Conservation (phyloP, 92 coral and sea anemone genomes). For the Porites cylindrica region DNA sequence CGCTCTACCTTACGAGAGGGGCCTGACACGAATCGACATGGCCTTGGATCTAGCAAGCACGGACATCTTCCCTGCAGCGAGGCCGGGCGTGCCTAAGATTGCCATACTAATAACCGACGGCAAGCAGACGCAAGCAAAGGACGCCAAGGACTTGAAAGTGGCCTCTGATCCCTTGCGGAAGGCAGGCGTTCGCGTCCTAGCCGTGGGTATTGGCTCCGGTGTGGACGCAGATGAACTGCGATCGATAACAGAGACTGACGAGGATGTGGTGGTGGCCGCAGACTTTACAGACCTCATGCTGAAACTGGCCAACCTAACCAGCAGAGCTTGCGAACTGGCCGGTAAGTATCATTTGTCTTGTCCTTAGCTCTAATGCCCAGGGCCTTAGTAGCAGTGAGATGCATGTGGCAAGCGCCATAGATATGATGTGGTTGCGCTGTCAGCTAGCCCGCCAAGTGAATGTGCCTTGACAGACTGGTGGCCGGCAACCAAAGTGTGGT, state of each 20-base stretch:
- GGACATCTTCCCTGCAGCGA: constrained; percentile 36
- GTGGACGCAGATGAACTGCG: constrained; percentile 43
- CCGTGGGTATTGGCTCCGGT: constrained; percentile 47
- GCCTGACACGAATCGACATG: constrained; percentile 38
- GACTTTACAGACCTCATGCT: not conserved
- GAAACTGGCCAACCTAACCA: not conserved
- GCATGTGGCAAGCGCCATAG: no score
- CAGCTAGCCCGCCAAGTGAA: no score
- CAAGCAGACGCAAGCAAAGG: constrained; percentile 8
- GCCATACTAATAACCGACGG: constrained; percentile 50
- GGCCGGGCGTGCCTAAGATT: constrained; percentile 39
- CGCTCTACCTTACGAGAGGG: constrained; percentile 29
- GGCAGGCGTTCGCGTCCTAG: constrained; percentile 38
- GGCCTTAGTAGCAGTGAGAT: no score
- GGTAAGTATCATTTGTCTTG: not conserved
- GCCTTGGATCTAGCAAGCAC: constrained; percentile 22
- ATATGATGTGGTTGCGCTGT: no score
- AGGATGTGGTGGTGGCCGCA: not conserved
- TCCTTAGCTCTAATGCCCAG: no score
- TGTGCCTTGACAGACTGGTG: no score
- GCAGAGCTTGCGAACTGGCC: constrained; percentile 5
- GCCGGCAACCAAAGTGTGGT: no score
- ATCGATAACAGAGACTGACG: constrained; percentile 28
- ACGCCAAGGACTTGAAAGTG: constrained; percentile 1
- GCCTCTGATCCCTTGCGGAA: constrained; percentile 7